Base-by-base conservation (phyloP, 2,113 vertebrate species). In the Leucopsar rothschildi region DNA sequence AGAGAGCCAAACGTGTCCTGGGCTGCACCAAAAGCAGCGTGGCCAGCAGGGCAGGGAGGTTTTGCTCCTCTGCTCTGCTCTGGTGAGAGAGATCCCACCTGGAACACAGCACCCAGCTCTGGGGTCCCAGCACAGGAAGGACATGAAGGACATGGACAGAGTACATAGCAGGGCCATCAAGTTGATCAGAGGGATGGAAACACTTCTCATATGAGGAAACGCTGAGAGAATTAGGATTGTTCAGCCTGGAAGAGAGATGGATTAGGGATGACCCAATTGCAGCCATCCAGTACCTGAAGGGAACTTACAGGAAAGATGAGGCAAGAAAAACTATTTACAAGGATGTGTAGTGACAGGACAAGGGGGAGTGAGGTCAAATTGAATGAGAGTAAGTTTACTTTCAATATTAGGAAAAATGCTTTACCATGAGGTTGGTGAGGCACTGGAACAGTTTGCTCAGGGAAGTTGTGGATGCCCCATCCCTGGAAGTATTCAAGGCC, bases 141-240 rank as follows among this genome's bases (percentile, higher is more conserved):
- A 44, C 27, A 52, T 20, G 3, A 16, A 37, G 42, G 42, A 37
- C 42, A 44, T 20, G 44, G 44, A 88, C 15, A 0, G 0, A 81
- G 27, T 39, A 2, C 28, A 59, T 2, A 39, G 33, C 12, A 45
- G 27, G 27, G 27, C 23, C 37, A 21, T 7, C 13, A 28, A 24
- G 20, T 5, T 47, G 12, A 40, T 40, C 37, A 59, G 15, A 57
- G 44, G 22, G 22, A 16, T 65, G 77, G 44, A 52, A 59, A 7
- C 5, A 24, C 12, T 7, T 73, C 59, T 44, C 10, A 15, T 42
- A 4, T 29, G 35, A 59, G 22, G 33, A 65, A 65, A 57, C 10
- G 15, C 12, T 21, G 37, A 39, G 33, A 52, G 19, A 37, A 52
- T n/a, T 59, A 11, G 27, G 52, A 33, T 66, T 73, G 22, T 9